Conservation (phyloP, 2,797 vertebrate species). For the Acridotheres tristis region DNA sequence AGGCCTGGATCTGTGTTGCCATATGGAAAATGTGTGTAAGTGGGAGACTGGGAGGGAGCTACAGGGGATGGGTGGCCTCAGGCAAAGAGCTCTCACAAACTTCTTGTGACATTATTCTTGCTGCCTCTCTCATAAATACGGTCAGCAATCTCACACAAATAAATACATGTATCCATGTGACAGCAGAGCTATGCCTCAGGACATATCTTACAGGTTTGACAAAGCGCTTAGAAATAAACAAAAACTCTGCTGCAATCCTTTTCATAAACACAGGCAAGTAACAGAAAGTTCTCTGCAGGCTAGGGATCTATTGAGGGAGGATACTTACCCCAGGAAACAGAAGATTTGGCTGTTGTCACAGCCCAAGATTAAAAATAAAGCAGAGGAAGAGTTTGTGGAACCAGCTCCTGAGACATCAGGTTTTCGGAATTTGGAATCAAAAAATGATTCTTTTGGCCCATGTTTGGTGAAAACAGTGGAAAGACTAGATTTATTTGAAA, state of each 20-base stretch:
- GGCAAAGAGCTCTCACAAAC: background rate
- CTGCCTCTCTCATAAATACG: background rate
- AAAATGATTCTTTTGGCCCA: constrained; percentile 50
- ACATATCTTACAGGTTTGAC: background rate
- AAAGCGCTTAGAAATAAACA: background rate
- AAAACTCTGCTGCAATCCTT: background rate
- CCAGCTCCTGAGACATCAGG: constrained; percentile 32
- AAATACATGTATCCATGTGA: background rate
- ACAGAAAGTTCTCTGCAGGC: background rate
- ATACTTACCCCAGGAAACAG: background rate
- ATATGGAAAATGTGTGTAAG: background rate
- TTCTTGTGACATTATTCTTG: background rate
- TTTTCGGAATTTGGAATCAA: constrained; percentile 53
- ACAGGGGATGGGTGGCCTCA: background rate
- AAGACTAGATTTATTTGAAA: constrained; percentile 61
- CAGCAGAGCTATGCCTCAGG: background rate
- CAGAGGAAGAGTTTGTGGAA: constrained; percentile 34
- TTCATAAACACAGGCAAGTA: background rate
- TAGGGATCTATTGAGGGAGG: background rate
- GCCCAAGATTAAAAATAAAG: constrained; percentile 49
- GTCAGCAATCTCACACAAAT: background rate
- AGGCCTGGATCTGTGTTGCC: background rate
- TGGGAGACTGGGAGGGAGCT: background rate
- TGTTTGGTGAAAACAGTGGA: constrained; percentile 52
- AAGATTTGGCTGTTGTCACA: background rate